Evolutionary conservation across 30 jellyfish, hydroid and myxozoan genomes (phyloP), one percentile per base, ranked within the genome.

Genomic region (Pseudorhiza aurosa): DNA sequence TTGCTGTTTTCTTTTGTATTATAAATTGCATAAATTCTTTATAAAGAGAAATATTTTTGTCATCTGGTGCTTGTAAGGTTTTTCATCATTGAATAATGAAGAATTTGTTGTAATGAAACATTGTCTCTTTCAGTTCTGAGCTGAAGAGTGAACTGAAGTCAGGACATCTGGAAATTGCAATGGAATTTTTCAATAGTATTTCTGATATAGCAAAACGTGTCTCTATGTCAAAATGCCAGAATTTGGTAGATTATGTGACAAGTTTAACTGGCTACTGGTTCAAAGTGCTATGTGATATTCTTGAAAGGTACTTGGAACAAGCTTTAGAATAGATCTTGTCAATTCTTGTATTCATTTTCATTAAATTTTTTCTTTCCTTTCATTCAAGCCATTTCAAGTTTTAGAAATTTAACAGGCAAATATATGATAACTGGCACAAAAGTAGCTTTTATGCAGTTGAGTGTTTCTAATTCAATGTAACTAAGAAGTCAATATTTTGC

Each of bases 91-190:
- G n/a, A n/a, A n/a, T n/a, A n/a, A n/a, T 53, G 27, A 9, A 9
- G 19, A 53, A 53, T 8, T 42, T 42, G 36, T 64, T 19, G n/a
- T n/a, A n/a, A n/a, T n/a, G n/a, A n/a, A n/a, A n/a, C n/a, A n/a
- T 29, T 1, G 28, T 1, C 25, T 19, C 27, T 55, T 33, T 19
- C 77, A 80, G 91, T 60, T 45, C 59, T 30, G 91, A 80, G 55
- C 59, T 80, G 68, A 80, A 57, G 56, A 64, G 15, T 6, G 91
- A 80, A 51, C 17, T 80, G 19, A 33, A 1, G 18, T 32, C 45
- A 32, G 91, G 85, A 5, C 68, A 65, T 46, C 68, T 80, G 37
- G 79, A 58, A 68, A 49, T 80, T 36, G 91, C 91, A 11, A 60
- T 56, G 25, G 91, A 80, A 29, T 80, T 60, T 65, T 80, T 33